These are phyloP conservation scores for Cryptus armator DNA, from an alignment of 2,888 invertebrate genomes.

Conservation along the genomic window DNA sequence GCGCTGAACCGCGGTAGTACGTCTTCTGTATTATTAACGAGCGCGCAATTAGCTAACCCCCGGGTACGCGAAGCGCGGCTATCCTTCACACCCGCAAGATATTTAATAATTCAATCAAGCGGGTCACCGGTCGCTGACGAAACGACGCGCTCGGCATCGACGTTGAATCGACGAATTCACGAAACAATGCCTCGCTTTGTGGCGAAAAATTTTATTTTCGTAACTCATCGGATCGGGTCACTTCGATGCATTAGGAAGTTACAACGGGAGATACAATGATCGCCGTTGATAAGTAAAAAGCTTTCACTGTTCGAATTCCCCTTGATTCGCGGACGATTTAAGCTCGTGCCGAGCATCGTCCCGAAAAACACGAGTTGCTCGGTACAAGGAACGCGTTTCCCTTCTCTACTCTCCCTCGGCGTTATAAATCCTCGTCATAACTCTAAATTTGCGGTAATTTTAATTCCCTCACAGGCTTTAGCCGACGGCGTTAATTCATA, in stretches of 20 bases:
- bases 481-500: slow-evolving; percentile 81
- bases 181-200: not conserved
- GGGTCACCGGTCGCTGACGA: slow-evolving; percentile 4
- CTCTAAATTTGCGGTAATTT: slow-evolving; percentile 83
- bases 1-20: slow-evolving; percentile 63
- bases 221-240: not conserved
- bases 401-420: slow-evolving; percentile 29
- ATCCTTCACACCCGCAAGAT: slow-evolving; percentile 82
- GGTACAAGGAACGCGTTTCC: slow-evolving; percentile 47
- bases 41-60: slow-evolving; percentile 81
- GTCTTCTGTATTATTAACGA: slow-evolving; percentile 80
- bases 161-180: not conserved
- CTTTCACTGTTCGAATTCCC: slow-evolving; percentile 54
- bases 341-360: slow-evolving; percentile 19
- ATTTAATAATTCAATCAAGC: slow-evolving; percentile 82
- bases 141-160: not conserved
- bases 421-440: slow-evolving; percentile 83
- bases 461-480: slow-evolving; percentile 80
- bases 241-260: not conserved
- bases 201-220: not conserved
- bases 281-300: slow-evolving; percentile 58
- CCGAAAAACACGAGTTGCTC: slow-evolving; percentile 37
- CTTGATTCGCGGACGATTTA: slow-evolving; percentile 57
- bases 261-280: not conserved
- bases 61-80: slow-evolving; percentile 73